Percentiles rank a stretch among this genome's conserved stretches.
These are phyloP conservation scores for Tetraneura akinire DNA, from an alignment of 1,140 invertebrate species.

Conservation along the genomic window DNA sequence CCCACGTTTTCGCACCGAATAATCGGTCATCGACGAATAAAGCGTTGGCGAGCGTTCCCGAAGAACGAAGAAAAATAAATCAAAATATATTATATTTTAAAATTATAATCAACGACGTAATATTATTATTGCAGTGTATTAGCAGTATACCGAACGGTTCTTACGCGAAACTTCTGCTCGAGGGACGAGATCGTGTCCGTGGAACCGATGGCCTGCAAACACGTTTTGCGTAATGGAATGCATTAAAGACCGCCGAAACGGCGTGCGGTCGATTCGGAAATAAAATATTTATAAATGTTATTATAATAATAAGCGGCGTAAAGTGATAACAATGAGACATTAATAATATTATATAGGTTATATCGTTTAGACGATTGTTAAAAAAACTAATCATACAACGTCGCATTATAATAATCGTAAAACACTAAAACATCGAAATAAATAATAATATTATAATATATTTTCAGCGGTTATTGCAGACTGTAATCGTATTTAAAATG, in stretches of 20 bases:
- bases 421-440: neutral
- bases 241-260: neutral
- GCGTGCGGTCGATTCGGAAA: neutral
- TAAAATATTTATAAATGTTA: neutral
- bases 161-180: no score
- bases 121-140: neutral
- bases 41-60: neutral
- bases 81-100: neutral
- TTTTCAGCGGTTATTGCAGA: neutral
- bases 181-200: neutral
- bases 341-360: neutral
- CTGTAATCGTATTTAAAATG: neutral
- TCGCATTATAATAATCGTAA: no score
- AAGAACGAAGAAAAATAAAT: neutral
- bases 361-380: neutral
- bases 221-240: slow-evolving; percentile 6
- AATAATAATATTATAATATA: no score
- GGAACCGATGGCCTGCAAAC: neutral
- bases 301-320: neutral
- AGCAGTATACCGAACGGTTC: no score
- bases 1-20: neutral
- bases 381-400: neutral
- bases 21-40: neutral
- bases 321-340: neutral
- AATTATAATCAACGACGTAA: no score